Evolutionary conservation across 2,888 invertebrate species (phyloP).

Genomic region (Meliscaeva auricollis): DNA sequence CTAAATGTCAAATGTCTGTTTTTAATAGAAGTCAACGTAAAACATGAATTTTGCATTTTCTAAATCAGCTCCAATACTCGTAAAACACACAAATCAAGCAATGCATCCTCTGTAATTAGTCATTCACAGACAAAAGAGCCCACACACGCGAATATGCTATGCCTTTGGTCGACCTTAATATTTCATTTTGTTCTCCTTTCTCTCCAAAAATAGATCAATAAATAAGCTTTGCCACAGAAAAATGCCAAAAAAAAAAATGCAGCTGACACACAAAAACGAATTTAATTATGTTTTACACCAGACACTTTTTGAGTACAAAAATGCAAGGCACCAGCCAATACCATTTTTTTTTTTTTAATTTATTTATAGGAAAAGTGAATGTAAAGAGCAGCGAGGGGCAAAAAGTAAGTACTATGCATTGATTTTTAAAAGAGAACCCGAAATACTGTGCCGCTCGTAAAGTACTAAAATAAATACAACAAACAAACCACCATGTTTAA

Average conservation of each 20-base stretch:
- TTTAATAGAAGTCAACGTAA: background rate
- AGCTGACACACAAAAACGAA: slow-evolving; percentile 59
- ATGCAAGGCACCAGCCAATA: background rate
- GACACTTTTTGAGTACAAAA: background rate
- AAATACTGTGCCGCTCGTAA: slow-evolving; percentile 42
- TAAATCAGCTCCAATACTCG: background rate
- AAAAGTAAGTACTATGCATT: background rate
- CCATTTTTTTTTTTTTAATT: background rate
- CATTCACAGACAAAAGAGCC: slow-evolving; percentile 6
- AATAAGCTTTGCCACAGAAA: slow-evolving; percentile 42
- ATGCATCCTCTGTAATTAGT: slow-evolving; percentile 33
- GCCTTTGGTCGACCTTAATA: slow-evolving; percentile 24
- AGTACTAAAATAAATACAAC: slow-evolving; percentile 31
- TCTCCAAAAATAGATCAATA: slow-evolving; percentile 55
- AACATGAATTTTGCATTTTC: slow-evolving; percentile 22
- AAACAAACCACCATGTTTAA: slow-evolving; percentile 66
- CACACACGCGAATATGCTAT: slow-evolving; percentile 2
- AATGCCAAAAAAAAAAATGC: slow-evolving; percentile 22
- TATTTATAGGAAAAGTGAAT: background rate
- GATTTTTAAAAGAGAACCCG: background rate
- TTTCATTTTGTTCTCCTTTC: background rate
- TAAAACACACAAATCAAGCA: background rate
- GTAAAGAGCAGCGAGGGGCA: too few species aligned
- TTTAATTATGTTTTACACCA: slow-evolving; percentile 60
- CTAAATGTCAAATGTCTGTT: background rate